A percentile compares a stretch with the other conserved stretches of the same genome.
phyloP scores from a whole-genome alignment of 2,888 invertebrate species.

The Pyrrhia umbra region DNA sequence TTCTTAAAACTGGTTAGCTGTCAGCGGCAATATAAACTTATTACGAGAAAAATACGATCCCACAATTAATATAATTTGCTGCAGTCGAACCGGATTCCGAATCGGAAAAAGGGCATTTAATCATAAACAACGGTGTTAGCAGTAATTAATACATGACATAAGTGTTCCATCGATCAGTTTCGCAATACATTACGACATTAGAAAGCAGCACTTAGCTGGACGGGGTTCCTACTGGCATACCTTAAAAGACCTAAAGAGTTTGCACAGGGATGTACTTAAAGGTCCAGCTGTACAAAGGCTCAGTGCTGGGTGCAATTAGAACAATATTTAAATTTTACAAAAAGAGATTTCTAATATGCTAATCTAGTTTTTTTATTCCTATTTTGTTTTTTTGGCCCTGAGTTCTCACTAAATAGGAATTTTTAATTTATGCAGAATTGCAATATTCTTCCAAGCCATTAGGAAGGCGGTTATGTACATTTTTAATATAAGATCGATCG shows the following conservation, averaged over 20 bases:
- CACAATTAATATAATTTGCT: conserved; percentile 18
- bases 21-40: conserved; percentile 8
- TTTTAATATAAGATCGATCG: conserved; percentile 1
- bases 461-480: neutral
- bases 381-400: neutral
- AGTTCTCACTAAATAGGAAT: neutral
- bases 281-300: neutral
- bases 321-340: no score
- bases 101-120: conserved; percentile 53
- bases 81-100: conserved; percentile 23
- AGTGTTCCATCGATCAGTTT: conserved; percentile 81
- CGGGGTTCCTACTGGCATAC: conserved; percentile 84
- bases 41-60: conserved; percentile 17
- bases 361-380: no score
- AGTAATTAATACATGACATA: conserved; percentile 88
- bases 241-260: conserved; percentile 76
- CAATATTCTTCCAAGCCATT: neutral
- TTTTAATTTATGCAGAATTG: conserved; percentile 6
- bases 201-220: conserved; percentile 81
- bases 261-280: conserved; percentile 63
- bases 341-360: no score
- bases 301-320: neutral
- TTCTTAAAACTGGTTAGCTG: neutral
- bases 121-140: conserved; percentile 68
- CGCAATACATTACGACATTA: conserved; percentile 87